Evolutionary conservation across 2,797 vertebrate genomes (phyloP).

Genomic region (Poliocrania exsul): DNA sequence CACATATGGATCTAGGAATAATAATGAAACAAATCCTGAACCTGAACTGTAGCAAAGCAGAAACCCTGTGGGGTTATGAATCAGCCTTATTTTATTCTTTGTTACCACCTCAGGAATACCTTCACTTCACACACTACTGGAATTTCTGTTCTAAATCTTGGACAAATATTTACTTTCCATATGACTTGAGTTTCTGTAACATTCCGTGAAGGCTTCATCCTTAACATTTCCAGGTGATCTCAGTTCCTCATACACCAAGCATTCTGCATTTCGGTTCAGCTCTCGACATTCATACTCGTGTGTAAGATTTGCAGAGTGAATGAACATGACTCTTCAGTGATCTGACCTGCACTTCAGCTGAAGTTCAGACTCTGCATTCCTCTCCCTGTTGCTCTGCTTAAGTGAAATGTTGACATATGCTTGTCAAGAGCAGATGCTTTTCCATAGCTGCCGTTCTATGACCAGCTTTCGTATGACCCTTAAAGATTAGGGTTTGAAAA

Average conservation of each 20-base stretch:
- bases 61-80: neutral
- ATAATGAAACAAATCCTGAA: neutral
- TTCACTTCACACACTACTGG: neutral
- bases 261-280: neutral
- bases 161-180: neutral
- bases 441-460: neutral
- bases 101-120: neutral
- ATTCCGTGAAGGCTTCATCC: neutral
- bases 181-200: neutral
- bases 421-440: neutral
- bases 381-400: neutral
- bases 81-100: neutral
- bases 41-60: neutral
- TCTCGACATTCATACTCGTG: rapidly evolving
- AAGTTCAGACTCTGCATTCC: neutral
- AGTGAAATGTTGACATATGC: neutral
- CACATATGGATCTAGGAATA: neutral
- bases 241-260: neutral
- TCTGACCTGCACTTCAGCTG: neutral
- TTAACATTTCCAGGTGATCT: neutral
- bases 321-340: rapidly evolving
- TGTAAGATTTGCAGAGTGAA: neutral
- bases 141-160: neutral
- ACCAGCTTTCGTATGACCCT: neutral
- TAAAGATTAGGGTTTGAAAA: neutral